These are phyloP conservation scores for Pangasius sanitwongsei DNA, from an alignment of 2,797 vertebrate species.

Conservation along the genomic window DNA sequence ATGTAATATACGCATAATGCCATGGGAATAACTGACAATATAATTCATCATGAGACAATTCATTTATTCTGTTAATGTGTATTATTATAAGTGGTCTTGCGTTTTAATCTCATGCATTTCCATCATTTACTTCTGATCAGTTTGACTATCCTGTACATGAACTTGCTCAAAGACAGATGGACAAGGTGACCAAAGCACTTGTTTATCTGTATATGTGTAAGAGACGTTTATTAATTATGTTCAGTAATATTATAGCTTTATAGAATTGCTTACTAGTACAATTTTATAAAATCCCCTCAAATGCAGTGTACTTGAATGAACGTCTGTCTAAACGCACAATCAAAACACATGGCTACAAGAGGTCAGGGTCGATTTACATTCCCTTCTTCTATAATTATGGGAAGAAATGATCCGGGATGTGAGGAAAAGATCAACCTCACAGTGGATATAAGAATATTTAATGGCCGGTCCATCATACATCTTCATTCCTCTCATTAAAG, in stretches of 20 bases:
- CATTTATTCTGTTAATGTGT: not conserved
- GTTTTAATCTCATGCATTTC: not conserved
- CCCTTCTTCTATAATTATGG: not conserved
- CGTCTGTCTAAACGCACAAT: not conserved
- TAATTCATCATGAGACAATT: not conserved
- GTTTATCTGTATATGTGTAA: too few species aligned
- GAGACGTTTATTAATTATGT: not conserved
- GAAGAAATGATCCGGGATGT: not conserved
- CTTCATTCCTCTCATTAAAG: constrained; percentile 68
- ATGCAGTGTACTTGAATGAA: not conserved
- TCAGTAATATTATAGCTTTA: not conserved
- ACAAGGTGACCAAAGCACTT: not conserved
- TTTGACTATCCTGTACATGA: not conserved
- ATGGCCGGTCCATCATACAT: constrained; percentile 51
- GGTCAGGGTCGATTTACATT: not conserved
- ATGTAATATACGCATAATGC: constrained; percentile 12
- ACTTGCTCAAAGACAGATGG: not conserved
- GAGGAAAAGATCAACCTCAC: not conserved
- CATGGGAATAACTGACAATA: not conserved
- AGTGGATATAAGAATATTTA: not conserved
- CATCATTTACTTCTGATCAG: too few species aligned
- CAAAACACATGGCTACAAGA: not conserved
- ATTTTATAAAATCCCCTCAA: not conserved
- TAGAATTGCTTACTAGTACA: not conserved
- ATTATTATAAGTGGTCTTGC: not conserved